These are phyloP conservation scores for Pluvialis apricaria DNA, from an alignment of 2,113 vertebrate species.

Conservation along the genomic window DNA sequence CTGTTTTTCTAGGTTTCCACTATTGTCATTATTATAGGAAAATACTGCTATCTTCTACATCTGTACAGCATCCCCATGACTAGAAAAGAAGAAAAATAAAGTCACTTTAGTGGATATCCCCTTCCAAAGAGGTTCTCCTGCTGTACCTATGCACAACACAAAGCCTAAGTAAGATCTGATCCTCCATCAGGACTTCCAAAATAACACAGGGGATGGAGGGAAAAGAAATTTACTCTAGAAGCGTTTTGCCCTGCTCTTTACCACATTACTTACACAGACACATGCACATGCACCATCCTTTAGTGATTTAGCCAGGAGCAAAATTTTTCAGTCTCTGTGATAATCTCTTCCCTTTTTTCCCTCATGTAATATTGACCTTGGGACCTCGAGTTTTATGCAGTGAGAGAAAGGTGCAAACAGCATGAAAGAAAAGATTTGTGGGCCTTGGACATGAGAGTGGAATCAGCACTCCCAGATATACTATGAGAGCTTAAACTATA, in stretches of 20 bases:
- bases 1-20: background rate
- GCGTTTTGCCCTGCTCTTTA: background rate
- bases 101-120: background rate
- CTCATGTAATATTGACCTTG: conserved; percentile 18
- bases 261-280: background rate
- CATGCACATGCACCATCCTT: background rate
- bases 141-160: background rate
- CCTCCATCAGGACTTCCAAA: background rate
- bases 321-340: conserved; percentile 16
- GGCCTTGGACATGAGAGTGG: conserved; percentile 1
- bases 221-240: background rate
- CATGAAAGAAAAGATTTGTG: conserved; percentile 47
- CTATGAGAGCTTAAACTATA: conserved; percentile 20
- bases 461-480: conserved; percentile 27
- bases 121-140: background rate
- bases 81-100: background rate
- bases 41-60: background rate
- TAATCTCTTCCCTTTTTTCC: conserved; percentile 28
- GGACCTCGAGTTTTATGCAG: conserved; percentile 29
- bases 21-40: background rate
- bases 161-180: background rate
- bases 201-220: background rate
- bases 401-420: conserved; percentile 42
- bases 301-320: conserved; percentile 18
- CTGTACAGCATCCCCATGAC: background rate